Evolutionary conservation across 92 coral and sea anemone species (phyloP).

Genomic region (Epizoanthus ramosus): DNA sequence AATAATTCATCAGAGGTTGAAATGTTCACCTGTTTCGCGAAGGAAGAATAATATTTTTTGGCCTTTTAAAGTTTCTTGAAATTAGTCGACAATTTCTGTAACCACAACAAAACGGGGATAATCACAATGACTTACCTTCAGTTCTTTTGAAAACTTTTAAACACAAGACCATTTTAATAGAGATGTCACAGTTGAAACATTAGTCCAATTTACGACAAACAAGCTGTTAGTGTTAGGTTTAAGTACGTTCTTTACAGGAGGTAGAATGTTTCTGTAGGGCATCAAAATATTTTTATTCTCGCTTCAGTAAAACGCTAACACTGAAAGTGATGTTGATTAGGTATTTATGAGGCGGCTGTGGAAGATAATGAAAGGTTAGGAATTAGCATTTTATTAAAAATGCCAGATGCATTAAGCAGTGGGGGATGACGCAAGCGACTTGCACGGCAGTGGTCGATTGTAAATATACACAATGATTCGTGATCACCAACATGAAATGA

Average conservation of each 20-base stretch:
- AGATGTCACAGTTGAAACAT: not conserved
- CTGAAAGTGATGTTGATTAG: conserved; percentile 6
- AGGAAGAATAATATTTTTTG: not conserved
- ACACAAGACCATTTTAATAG: not conserved
- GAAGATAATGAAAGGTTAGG: conserved; percentile 23
- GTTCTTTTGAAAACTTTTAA: not conserved
- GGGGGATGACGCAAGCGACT: conserved; percentile 22
- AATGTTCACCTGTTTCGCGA: conserved; percentile 19
- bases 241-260: not conserved
- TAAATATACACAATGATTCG: conserved; percentile 27
- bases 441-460: conserved; percentile 3
- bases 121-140: not conserved
- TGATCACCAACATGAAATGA: conserved; percentile 25
- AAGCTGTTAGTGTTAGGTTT: conserved; percentile 1
- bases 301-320: conserved; percentile 7
- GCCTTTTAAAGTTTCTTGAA: conserved; percentile 25
- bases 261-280: not conserved
- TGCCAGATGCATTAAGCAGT: conserved; percentile 30
- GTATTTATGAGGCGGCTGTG: conserved; percentile 29
- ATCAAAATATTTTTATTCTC: conserved; percentile 14
- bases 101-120: conserved; percentile 1
- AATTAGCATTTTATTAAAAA: conserved; percentile 40
- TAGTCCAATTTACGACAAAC: not conserved
- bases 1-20: conserved; percentile 19
- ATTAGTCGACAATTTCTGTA: not conserved